Conservation (phyloP, 2,888 invertebrate species). For the Aphodius sticticus region DNA sequence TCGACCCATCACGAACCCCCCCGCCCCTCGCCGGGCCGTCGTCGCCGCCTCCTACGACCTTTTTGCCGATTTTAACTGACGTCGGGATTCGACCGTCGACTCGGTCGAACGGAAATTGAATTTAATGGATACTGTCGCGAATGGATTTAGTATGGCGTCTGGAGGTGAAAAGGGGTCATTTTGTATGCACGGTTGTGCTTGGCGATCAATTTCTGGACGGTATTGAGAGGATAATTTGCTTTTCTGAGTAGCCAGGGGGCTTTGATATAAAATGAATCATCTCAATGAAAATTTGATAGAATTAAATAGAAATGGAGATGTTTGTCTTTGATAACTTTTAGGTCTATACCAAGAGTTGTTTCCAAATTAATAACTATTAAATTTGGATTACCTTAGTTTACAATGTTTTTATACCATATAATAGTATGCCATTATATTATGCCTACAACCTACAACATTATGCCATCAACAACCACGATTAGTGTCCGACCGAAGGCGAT, state of each 20-base stretch:
- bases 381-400: too few relatives aligned
- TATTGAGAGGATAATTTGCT: background rate
- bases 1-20: conserved; percentile 11
- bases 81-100: conserved; percentile 17
- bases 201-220: too few relatives aligned
- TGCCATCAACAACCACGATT: too few relatives aligned
- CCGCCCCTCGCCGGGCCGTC: background rate
- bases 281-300: background rate
- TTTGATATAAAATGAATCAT: background rate
- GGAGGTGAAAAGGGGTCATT: background rate
- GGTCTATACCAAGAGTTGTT: background rate
- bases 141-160: background rate
- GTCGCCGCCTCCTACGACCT: conserved; percentile 13
- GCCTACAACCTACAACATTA: too few relatives aligned
- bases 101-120: conserved; percentile 35
- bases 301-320: background rate
- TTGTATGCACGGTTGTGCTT: too few relatives aligned
- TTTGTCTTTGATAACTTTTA: background rate
- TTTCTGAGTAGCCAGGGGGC: background rate
- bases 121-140: conserved; percentile 36
- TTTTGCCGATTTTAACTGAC: conserved; percentile 30
- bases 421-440: too few relatives aligned
- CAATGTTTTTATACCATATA: too few relatives aligned
- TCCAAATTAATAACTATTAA: background rate
- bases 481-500: too few relatives aligned